Evolutionary conservation across 1,140 invertebrate genomes (phyloP), one percentile per base, ranked within the genome.

Genomic region (Acromyrmex echinatior): DNA sequence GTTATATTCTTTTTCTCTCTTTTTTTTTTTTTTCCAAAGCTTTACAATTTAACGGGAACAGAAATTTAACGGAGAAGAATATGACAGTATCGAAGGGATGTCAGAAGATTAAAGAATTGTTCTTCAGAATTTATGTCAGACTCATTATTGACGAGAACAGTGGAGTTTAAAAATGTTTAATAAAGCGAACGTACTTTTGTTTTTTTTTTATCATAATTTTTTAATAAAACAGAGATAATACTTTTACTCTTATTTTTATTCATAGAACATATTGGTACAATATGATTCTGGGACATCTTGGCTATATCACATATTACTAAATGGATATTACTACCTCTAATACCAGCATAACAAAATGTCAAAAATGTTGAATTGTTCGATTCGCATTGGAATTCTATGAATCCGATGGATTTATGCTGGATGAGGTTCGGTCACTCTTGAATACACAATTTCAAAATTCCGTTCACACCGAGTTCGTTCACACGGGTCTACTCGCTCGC

Each of bases 401-500:
- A 71, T 81, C 79, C 51, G 35, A 71, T 58, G 79, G 79, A 84
- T 76, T 84, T 76, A 84, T 74, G 80, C 39, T 63, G 80, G 63
- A 74, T 76, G 70, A 84, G 70, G 53, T 60, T 31, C 39, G 80
- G 80, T 84, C 80, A 84, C 70, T 84, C 80, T 76, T 74, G 80
- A 62, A 76, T 84, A 76, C 56, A 76, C 80, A 62, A 84, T 84
- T 76, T 84, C 56, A 84, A 84, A 84, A 84, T 84, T 84, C 80
- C 80, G 56, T 76, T 84, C 70, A 62, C 80, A 84, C 70, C 80
- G 80, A 84, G 80, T 84, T 84, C 80, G 56, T 84, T 84, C 80
- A 84, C 80, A 84, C 70, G 80, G 35, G 25, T 74, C 35, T 60
- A 70, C 68, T 49, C 80, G 68, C 66, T 28, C 35, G 79, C 68